Evolutionary conservation across 1,140 invertebrate species (phyloP), one percentile per base, ranked within the genome.

Genomic region (Stegodyphus dumicola): DNA sequence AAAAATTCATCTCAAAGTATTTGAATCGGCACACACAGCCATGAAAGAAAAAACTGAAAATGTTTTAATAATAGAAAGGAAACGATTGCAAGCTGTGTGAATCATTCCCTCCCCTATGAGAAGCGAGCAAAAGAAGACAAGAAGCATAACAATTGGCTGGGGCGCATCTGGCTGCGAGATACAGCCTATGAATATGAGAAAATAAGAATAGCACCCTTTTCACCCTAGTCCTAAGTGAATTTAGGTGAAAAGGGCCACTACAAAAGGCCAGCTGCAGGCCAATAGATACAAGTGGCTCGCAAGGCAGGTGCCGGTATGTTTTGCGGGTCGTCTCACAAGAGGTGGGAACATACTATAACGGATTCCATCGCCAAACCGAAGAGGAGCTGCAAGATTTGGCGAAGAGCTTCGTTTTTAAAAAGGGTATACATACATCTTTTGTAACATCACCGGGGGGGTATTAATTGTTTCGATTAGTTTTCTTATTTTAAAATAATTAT

Each of bases 191-290:
- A 76, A 85, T 85, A 85, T 85, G 81, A 85, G 71, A 75, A 75
- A 75, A 83, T 83, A 75, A 83, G 81, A 67, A 60, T 17, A 56
- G 73, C 52, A 66, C 73, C 81, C 66, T 85, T 85, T 85, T 85
- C 81, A 83, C 80, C 74, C 74, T 83, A 83, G 49, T 18, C 80
- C 80, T 85, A 85, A 85, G 81, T 85, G 80, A 83, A 83, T 83
- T 83, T 83, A 56, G 9, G 53, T 75, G 52, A 60, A 85, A 76
- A 69, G 73, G 81, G 74, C 73, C 74, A 65, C 81, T 85, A 85
- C 81, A 85, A 85, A 85, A 51, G 81, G 81, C 64, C 81, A 85
- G 65, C 81, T 85, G 81, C 74, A 70, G 17, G 71, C 80, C 70
- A 83, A 76, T 76, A 77, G 73, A 70, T 48, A 85, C 81, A 85